Conservation (phyloP, 2,888 invertebrate genomes). For the Poecilobothrus nobilitatus region DNA sequence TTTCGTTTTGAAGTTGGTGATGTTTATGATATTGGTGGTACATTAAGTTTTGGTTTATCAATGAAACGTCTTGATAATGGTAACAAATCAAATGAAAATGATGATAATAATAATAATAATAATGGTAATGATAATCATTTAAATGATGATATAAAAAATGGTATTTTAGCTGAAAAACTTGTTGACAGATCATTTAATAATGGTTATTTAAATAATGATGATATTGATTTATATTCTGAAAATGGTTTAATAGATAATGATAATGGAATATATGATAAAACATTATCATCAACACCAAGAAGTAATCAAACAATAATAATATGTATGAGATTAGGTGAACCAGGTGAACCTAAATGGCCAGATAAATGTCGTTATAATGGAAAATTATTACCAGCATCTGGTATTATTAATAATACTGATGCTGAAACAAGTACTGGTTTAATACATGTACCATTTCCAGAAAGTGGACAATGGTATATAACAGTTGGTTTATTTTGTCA, state of each 20-base stretch:
- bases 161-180: constrained; percentile 38
- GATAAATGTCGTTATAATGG: constrained; percentile 53
- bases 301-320: constrained; percentile 49
- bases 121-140: constrained; percentile 23
- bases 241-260: constrained; percentile 24
- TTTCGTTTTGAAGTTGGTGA: constrained; percentile 63
- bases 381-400: constrained; percentile 48
- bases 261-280: constrained; percentile 18
- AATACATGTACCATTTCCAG: constrained; percentile 70
- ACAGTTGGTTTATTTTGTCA: constrained; percentile 64
- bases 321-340: constrained; percentile 52
- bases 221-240: constrained; percentile 26
- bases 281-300: constrained; percentile 25
- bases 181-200: constrained; percentile 24
- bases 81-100: constrained; percentile 25
- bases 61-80: constrained; percentile 50
- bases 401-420: constrained; percentile 57
- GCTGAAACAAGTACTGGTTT: constrained; percentile 54
- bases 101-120: constrained; percentile 20
- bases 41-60: constrained; percentile 61
- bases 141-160: constrained; percentile 17
- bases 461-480: constrained; percentile 74
- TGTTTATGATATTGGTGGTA: constrained; percentile 72
- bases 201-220: constrained; percentile 16
- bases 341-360: constrained; percentile 54